Conservation (phyloP, 2,797 vertebrate species). For the Pristis pectinata region DNA sequence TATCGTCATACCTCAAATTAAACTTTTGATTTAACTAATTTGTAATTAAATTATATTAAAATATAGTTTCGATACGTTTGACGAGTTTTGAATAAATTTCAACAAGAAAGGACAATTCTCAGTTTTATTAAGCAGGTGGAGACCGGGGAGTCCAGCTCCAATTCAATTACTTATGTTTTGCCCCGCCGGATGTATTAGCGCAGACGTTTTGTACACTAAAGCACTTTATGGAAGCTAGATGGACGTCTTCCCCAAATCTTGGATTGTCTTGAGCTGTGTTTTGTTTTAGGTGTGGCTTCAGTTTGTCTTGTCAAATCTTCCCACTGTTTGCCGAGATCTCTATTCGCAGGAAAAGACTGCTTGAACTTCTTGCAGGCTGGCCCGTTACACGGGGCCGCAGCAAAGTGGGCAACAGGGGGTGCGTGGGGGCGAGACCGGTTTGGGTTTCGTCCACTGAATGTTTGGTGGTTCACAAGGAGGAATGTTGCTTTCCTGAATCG, state of each 20-base stretch:
- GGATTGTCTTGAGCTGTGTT: background rate
- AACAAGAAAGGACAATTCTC: background rate
- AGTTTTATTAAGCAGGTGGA: constrained; percentile 27
- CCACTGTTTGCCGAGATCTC: background rate
- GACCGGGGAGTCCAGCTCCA: background rate
- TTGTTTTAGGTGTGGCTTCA: background rate
- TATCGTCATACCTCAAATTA: background rate
- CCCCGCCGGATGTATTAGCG: background rate
- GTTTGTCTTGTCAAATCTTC: background rate
- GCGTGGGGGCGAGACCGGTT: background rate
- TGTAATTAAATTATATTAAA: background rate
- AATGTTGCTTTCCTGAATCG: background rate
- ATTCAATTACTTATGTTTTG: background rate
- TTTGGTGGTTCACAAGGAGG: background rate
- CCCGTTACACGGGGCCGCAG: background rate
- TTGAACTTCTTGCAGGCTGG: background rate
- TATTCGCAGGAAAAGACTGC: background rate
- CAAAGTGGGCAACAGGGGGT: constrained; percentile 29
- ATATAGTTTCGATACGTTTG: background rate
- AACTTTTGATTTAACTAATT: background rate
- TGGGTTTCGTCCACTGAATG: background rate
- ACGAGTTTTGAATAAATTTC: background rate
- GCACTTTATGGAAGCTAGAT: background rate
- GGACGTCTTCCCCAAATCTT: constrained; percentile 5
- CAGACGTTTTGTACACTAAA: background rate